Evolutionary conservation across 2,113 vertebrate species (phyloP).

Genomic region (Calyptomena viridis): DNA sequence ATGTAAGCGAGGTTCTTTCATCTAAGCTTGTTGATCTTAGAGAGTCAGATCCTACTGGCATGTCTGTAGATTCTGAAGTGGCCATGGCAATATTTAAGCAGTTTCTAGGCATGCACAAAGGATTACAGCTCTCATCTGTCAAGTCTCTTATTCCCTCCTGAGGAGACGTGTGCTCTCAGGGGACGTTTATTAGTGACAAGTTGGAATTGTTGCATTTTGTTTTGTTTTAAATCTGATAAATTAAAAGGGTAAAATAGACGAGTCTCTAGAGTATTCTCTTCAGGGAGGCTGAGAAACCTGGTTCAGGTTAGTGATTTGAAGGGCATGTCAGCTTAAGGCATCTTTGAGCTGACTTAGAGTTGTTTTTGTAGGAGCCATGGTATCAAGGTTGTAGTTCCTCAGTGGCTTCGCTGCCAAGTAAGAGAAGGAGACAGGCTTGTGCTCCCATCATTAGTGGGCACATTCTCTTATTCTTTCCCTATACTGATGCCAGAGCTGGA

Average conservation of each 20-base stretch:
- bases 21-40: neutral
- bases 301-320: neutral
- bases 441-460: neutral
- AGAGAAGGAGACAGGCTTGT: neutral
- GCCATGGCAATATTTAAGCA: neutral
- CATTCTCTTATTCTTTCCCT: neutral
- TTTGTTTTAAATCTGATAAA: neutral
- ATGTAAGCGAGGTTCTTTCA: neutral
- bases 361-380: neutral
- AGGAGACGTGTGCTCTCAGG: neutral
- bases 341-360: neutral
- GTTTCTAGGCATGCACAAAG: neutral
- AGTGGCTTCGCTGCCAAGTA: neutral
- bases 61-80: neutral
- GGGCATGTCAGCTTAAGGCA: neutral
- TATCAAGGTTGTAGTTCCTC: neutral
- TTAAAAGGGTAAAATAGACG: neutral
- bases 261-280: neutral
- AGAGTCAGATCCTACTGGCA: neutral
- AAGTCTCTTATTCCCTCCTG: neutral
- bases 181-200: neutral
- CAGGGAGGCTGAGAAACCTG: neutral
- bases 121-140: neutral
- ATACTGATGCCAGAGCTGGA: neutral
- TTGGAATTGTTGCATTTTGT: neutral